Evolutionary conservation across 2,113 vertebrate species (phyloP), one percentile per base, ranked within the genome.

Genomic region (Trichomycterus rosablanca): DNA sequence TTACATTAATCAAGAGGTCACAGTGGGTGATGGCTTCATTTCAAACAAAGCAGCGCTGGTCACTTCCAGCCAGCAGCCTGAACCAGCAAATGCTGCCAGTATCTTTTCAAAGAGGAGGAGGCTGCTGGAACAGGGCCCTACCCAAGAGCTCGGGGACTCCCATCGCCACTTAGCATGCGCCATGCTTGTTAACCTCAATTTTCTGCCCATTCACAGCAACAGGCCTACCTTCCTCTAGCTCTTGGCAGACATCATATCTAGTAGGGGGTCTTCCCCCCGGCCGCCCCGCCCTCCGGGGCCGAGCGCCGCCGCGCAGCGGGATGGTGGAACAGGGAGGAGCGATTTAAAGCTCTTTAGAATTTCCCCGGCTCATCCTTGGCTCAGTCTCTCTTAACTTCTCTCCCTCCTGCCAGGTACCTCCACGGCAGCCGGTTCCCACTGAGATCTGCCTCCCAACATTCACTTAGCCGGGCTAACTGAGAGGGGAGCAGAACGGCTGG

Each of bases 141-240:
- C 74, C 77, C 77, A 85, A 81, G 77, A 70, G 81, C 81, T 63
- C 67, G 52, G 75, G 82, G 79, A 84, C 80, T 71, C 74, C 79
- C 54, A 75, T 55, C 59, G 74, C 70, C 71, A 56, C 77, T 79
- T 86, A 81, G 74, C 79, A 82, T 77, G 74, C 84, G 84, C 79
- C 83, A 76, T 79, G 77, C 82, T 84, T 73, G 75, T 83, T 86
- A 88, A 85, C 83, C 87, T 87, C 87, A 81, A 83, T 86, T 85
- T 85, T 81, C 83, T 82, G 77, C 81, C 70, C 72, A 62, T 70
- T 66, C 79, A 72, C 71, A 76, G 76, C 78, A 69, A 64, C 59
- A 46, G 55, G 63, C 56, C 81, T 79, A 81, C 76, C 80, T 68
- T 64, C 67, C 80, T 71, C 67, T 54, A 77, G 71, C 45, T 58